These are phyloP conservation scores for Muscicapa comitata DNA, from an alignment of 2,797 vertebrate genomes.

Conservation along the genomic window DNA sequence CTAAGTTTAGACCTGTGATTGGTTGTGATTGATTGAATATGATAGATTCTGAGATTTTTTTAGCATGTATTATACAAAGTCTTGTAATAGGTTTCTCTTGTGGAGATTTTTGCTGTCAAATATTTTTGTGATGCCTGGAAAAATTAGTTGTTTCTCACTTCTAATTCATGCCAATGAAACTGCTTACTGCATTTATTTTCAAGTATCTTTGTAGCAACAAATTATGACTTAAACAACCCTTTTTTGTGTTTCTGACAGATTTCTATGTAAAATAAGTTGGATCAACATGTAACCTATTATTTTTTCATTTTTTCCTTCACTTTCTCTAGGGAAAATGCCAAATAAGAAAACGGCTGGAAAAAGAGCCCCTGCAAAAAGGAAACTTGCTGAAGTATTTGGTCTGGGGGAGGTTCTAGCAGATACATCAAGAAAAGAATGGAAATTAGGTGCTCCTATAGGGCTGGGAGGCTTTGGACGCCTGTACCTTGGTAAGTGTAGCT, in stretches of 20 bases:
- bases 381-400: slow-evolving; percentile 89
- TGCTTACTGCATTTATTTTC: background rate
- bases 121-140: background rate
- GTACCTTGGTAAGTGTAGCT: slow-evolving; percentile 84
- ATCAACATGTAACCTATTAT: background rate
- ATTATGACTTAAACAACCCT: background rate
- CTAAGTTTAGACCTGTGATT: background rate
- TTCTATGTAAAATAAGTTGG: background rate
- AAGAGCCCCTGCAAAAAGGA: slow-evolving; percentile 84
- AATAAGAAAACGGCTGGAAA: slow-evolving; percentile 77
- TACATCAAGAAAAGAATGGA: slow-evolving; percentile 87
- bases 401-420: slow-evolving; percentile 87
- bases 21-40: background rate
- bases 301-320: background rate
- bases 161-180: background rate
- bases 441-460: slow-evolving; percentile 87
- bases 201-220: background rate
- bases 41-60: background rate
- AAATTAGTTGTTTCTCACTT: background rate
- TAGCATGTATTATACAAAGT: background rate
- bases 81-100: background rate
- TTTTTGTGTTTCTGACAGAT: background rate
- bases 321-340: slow-evolving; percentile 80
- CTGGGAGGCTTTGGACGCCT: slow-evolving; percentile 93
- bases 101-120: background rate